A percentile compares a stretch with the other conserved stretches of the same genome.
These are phyloP conservation scores for Pitangus sulphuratus DNA, from an alignment of 2,797 vertebrate genomes.

Conservation along the genomic window DNA sequence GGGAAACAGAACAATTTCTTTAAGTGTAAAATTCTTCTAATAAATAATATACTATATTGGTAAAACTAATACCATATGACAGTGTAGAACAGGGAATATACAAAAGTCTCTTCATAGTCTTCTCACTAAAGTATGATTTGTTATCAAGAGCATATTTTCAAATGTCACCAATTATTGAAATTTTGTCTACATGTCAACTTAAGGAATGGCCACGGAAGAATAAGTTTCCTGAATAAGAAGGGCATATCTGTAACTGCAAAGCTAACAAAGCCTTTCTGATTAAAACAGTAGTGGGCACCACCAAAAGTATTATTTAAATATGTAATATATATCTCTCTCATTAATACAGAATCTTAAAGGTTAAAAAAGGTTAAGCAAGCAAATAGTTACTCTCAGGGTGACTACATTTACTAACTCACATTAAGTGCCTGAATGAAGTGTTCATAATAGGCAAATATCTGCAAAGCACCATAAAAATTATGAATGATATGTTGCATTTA, in stretches of 20 bases:
- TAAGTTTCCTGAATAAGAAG: not conserved
- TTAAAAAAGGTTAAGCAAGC: constrained; percentile 1
- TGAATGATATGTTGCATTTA: constrained; percentile 20
- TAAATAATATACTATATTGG: not conserved
- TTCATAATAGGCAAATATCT: constrained; percentile 32
- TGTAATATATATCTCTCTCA: not conserved
- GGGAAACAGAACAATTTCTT: not conserved
- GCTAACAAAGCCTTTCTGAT: not conserved
- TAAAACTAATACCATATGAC: not conserved
- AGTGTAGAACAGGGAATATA: not conserved
- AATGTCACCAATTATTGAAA: not conserved
- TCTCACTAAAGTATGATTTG: not conserved
- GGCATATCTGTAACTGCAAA: not conserved
- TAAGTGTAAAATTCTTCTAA: not conserved
- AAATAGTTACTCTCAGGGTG: constrained; percentile 5
- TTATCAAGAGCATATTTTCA: not conserved
- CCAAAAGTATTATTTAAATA: constrained; percentile 40
- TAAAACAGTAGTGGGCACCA: not conserved
- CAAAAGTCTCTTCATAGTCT: not conserved
- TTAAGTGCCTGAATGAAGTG: not conserved
- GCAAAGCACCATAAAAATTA: constrained; percentile 35
- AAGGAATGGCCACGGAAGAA: not conserved
- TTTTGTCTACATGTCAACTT: not conserved
- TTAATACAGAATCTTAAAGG: constrained; percentile 2
- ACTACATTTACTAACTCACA: not conserved